Evolutionary conservation across 1,140 invertebrate species (phyloP), one percentile per base, ranked within the genome.

Genomic region (Tenebrio molitor): DNA sequence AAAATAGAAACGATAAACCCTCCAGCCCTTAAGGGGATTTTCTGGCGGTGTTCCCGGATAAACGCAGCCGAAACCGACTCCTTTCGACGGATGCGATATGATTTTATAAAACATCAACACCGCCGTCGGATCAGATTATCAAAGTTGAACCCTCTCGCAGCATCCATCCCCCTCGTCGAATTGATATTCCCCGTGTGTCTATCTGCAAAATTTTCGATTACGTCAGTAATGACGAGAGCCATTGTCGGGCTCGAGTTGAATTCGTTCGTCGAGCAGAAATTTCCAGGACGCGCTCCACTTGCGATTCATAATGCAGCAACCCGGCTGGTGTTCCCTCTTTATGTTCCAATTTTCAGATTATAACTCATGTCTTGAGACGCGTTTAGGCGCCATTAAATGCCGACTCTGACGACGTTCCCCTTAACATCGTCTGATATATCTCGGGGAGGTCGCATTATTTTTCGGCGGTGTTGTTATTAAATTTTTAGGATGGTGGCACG

Each of bases 261-360:
- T 39, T 39, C 36, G 36, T 39, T 39, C 36, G 36, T 39, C 4
- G 36, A 12, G 6, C 36, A 8, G 36, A 39, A 39, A 39, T 39
- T 39, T 39, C 36, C 36, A 7, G 7, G 36, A 5, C 36, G 36
- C 36, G 36, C 36, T 39, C 36, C 21, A 58, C 23, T 58, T 58
- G 21, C 21, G 50, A 25, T 58, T 58, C 50, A 58, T 58, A 58
- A 58, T 58, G n/a, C 50, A 25, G 50, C 50, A 39, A 39, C 36
- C 36, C 36, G n/a, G 36, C 36, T 39, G 36, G 7, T 39, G 21
- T 58, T 25, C n/a, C 16, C 64, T 67, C 64, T 67, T 67, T 67
- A 67, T 44, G 42, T 67, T 46, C 64, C 42, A 67, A 67, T 67
- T 67, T 67, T 67, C 64, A 67, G 64, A 67, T 67, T 25, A 67